Conservation (phyloP, 1,140 invertebrate genomes). For the Drosophila bifasciata region DNA sequence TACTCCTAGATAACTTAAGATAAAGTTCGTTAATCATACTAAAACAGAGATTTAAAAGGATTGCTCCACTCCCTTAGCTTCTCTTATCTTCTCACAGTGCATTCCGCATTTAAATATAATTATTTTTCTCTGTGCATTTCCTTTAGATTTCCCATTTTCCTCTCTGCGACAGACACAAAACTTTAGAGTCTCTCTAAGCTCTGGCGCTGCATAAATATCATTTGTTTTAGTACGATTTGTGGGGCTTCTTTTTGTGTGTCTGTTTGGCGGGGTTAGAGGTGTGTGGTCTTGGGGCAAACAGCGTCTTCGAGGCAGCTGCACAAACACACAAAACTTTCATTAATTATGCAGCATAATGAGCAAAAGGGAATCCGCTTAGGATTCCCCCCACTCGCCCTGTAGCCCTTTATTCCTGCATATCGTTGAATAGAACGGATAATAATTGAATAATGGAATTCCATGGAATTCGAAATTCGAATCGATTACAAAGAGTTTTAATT, state of each 20-base stretch:
- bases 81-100: no score
- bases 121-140: no score
- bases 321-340: conserved; percentile 59
- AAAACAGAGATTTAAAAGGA: no score
- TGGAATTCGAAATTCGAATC: no score
- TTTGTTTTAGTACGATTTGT: conserved; percentile 70
- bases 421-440: conserved; percentile 46
- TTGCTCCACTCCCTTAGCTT: no score
- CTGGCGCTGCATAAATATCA: conserved; percentile 61
- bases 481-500: conserved; percentile 40
- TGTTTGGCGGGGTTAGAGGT: neutral
- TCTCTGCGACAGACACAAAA: conserved; percentile 26
- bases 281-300: neutral
- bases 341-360: conserved; percentile 69
- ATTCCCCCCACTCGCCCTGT: conserved; percentile 5
- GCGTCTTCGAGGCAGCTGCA: conserved; percentile 45
- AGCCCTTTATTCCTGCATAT: no score
- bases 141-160: neutral
- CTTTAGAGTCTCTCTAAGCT: conserved; percentile 63
- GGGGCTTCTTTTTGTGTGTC: conserved; percentile 2
- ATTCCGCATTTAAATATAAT: no score
- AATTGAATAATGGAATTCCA: neutral
- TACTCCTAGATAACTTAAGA: no score
- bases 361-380: conserved; percentile 21
- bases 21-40: neutral